Percentiles rank a stretch among this genome's conserved stretches.
phyloP scores from a whole-genome alignment of 1,140 invertebrate genomes.

The Heterodera carotae region DNA sequence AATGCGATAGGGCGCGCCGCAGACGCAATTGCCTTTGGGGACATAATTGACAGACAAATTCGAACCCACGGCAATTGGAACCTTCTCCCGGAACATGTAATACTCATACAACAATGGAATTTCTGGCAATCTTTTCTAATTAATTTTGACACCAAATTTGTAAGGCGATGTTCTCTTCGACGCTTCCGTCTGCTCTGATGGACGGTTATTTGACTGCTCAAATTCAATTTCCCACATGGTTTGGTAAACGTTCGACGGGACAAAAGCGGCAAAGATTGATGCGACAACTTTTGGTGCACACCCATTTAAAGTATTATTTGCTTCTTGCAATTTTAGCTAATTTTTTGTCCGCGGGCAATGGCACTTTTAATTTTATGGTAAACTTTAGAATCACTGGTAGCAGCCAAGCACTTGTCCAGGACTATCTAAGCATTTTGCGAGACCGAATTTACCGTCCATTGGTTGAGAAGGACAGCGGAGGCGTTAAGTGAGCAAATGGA shows the following conservation, averaged over 20 bases:
- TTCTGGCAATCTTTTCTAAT: too few relatives aligned
- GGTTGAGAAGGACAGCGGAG: constrained; percentile 73
- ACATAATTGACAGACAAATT: constrained; percentile 81
- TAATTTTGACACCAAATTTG: too few relatives aligned
- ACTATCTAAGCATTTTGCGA: constrained; percentile 53
- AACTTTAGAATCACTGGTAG: constrained; percentile 56
- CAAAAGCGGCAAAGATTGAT: constrained; percentile 80
- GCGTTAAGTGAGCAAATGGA: constrained; percentile 66
- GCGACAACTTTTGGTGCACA: constrained; percentile 80
- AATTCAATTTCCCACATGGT: constrained; percentile 89
- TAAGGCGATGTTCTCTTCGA: constrained; percentile 83
- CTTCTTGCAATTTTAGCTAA: constrained; percentile 29
- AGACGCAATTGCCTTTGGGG: constrained; percentile 81
- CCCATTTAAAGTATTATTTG: constrained; percentile 73
- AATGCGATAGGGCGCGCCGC: constrained; percentile 77
- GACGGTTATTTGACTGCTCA: constrained; percentile 76
- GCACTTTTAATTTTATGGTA: not conserved
- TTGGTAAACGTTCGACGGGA: constrained; percentile 86
- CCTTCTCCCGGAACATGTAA: constrained; percentile 82
- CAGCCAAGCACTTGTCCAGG: constrained; percentile 48
- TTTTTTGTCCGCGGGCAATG: too few relatives aligned
- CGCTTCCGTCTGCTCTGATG: constrained; percentile 83
- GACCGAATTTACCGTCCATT: constrained; percentile 69
- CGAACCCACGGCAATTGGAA: constrained; percentile 80
- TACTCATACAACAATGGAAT: too few relatives aligned